phyloP scores from a whole-genome alignment of 2,888 invertebrate species.

The Agrenia bidenticulata region DNA sequence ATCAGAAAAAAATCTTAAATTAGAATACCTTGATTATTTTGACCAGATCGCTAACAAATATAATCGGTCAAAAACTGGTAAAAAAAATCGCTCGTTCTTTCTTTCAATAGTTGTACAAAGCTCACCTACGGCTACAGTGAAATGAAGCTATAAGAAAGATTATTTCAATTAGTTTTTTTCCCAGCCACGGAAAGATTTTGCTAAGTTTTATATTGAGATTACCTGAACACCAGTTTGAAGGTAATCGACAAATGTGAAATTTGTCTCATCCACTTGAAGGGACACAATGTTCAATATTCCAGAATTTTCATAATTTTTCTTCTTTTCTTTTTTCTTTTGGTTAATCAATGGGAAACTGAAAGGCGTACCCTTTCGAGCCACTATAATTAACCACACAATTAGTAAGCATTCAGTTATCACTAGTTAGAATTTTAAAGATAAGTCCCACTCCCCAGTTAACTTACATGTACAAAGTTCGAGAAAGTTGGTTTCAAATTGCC shows the following conservation, averaged over 20 bases:
- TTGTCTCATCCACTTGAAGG: conserved; percentile 36
- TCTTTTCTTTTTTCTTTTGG: conserved; percentile 58
- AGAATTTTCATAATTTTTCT: conserved; percentile 59
- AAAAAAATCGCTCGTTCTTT: no score
- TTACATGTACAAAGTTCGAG: conserved; percentile 55
- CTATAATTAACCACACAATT: conserved; percentile 28
- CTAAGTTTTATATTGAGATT: not conserved
- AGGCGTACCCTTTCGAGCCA: conserved; percentile 43
- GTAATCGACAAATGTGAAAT: conserved; percentile 59
- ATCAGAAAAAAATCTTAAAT: no score
- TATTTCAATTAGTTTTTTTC: no score
- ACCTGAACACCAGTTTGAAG: conserved; percentile 57
- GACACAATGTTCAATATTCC: conserved; percentile 58
- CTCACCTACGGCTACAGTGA: conserved; percentile 14
- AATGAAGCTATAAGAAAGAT: conserved; percentile 5
- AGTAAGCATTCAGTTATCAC: not conserved
- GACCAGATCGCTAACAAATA: no score
- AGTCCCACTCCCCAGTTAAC: no score
- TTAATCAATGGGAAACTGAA: conserved; percentile 56
- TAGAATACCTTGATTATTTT: no score
- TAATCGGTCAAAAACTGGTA: no score
- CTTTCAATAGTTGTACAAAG: not conserved
- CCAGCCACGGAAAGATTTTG: no score
- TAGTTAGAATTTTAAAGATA: not conserved
- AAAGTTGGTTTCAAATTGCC: conserved; percentile 57